Evolutionary conservation across 2,888 invertebrate species (phyloP).

Genomic region (Bombylius discolor): DNA sequence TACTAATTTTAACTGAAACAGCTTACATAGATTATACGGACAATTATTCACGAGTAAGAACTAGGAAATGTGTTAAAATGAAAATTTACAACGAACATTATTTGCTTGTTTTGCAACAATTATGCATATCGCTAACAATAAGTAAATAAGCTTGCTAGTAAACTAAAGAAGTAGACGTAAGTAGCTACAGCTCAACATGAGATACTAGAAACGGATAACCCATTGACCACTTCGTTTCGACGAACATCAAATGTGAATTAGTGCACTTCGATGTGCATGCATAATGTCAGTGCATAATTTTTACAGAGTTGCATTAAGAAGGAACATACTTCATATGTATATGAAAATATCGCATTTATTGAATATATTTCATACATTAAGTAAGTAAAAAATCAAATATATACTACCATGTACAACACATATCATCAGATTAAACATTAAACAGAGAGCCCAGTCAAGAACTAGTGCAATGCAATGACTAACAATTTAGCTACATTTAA

Average conservation of each 20-base stretch:
- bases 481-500: too few relatives aligned
- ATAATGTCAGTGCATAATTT: background rate
- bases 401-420: too few relatives aligned
- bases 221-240: conserved; percentile 23
- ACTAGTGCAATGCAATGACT: too few relatives aligned
- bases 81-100: background rate
- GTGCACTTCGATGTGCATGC: conserved; percentile 17
- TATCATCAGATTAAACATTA: too few relatives aligned
- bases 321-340: background rate
- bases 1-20: too few relatives aligned
- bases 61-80: background rate
- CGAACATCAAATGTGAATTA: conserved; percentile 25
- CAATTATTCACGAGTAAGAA: background rate
- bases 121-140: background rate
- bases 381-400: too few relatives aligned
- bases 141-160: background rate
- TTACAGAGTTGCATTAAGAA: background rate
- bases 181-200: too few relatives aligned
- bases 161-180: background rate
- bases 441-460: too few relatives aligned
- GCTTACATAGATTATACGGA: too few relatives aligned
- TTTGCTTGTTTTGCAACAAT: background rate
- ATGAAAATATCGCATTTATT: background rate
- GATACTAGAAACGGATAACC: conserved; percentile 11
- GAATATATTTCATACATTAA: too few relatives aligned